Base-by-base conservation (phyloP, 2,888 invertebrate species). In the Oscheius sp. region DNA sequence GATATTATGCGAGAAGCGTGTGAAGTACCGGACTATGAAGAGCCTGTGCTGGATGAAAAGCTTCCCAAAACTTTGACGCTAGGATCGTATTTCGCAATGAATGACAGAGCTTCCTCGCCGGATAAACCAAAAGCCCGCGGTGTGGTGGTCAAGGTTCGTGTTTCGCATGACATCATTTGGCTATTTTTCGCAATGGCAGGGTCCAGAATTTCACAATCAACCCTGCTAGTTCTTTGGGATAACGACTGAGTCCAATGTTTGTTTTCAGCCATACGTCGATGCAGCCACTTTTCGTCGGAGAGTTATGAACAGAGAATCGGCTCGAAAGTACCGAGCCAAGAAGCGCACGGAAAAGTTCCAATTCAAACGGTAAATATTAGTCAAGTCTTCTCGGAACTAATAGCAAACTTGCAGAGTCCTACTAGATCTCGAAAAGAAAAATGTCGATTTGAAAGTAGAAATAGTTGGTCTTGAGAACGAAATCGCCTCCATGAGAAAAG, bases 281-380 rank as follows among this genome's bases (percentile, higher is more conserved):
- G 74, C 69, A 5, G 74, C 71, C 20, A 77, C 76, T 10, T 74
- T 72, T 64, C 65, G 79, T 27, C 69, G 75, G 27, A 50, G 75
- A 42, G 72, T 73, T 12, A 71, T 84, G 70, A 84, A 84, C 71
- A 70, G 84, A 12, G 74, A 80, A 10, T 84, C 84, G 4, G 84
- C 84, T 1, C 73, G 82, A 17, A 71, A 79, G 25, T 84, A 84
- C 69, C 75, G 84, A 2, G 84, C 83, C 67, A 79, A 79, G 75
- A 84, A 83, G 69, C 74, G 81, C n/a, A 57, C 53, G 4, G 84
- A 84, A 64, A 73, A 75, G 65, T 45, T 29, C 34, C 29, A 50
- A 29, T 31, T 34, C 31, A 50, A 64, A 23, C 20, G 48, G 61
- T 61, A 61, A 29, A 42, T 42, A 61, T 42, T 61, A n/a, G 39